Evolutionary conservation across 2,113 vertebrate species (phyloP).

Genomic region (Varanus komodoensis): DNA sequence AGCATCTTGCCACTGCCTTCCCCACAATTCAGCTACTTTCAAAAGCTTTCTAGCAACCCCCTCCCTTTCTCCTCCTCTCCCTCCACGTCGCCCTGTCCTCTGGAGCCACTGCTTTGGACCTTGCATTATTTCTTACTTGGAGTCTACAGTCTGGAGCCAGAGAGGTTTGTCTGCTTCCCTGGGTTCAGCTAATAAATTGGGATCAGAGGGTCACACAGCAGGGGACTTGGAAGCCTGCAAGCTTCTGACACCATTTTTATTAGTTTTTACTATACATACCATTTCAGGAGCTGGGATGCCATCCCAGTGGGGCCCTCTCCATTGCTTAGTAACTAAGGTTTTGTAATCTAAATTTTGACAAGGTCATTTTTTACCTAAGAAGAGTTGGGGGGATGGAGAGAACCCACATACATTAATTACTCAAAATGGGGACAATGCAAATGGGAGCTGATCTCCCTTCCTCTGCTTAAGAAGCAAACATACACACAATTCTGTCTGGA

Average conservation of each 20-base stretch:
- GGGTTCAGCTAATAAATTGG: conserved; percentile 86
- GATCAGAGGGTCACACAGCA: conserved; percentile 83
- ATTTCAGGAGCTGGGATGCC: conserved; percentile 79
- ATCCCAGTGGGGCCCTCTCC: conserved; percentile 80
- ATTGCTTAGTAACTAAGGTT: conserved; percentile 84
- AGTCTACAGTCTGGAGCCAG: conserved; percentile 84
- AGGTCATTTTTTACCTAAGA: conserved; percentile 86
- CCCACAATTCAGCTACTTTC: conserved; percentile 59
- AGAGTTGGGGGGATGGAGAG: conserved; percentile 67
- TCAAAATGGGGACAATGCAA: conserved; percentile 80
- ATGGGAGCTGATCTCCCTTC: conserved; percentile 67
- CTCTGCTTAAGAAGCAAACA: conserved; percentile 44
- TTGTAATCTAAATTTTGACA: conserved; percentile 85
- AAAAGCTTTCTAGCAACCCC: conserved; percentile 38
- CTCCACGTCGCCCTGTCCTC: conserved; percentile 56
- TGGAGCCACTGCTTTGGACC: conserved; percentile 73
- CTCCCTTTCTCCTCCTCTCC: conserved; percentile 26
- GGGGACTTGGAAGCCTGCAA: conserved; percentile 83
- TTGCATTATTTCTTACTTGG: conserved; percentile 74
- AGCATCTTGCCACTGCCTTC: conserved; percentile 60
- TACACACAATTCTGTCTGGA: conserved; percentile 44
- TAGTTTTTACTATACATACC: conserved; percentile 84
- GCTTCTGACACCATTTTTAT: conserved; percentile 85
- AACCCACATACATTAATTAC: conserved; percentile 84
- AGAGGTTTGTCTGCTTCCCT: conserved; percentile 81